Evolutionary conservation across 2,797 vertebrate genomes (phyloP).

Genomic region (Anolis apletophallus): DNA sequence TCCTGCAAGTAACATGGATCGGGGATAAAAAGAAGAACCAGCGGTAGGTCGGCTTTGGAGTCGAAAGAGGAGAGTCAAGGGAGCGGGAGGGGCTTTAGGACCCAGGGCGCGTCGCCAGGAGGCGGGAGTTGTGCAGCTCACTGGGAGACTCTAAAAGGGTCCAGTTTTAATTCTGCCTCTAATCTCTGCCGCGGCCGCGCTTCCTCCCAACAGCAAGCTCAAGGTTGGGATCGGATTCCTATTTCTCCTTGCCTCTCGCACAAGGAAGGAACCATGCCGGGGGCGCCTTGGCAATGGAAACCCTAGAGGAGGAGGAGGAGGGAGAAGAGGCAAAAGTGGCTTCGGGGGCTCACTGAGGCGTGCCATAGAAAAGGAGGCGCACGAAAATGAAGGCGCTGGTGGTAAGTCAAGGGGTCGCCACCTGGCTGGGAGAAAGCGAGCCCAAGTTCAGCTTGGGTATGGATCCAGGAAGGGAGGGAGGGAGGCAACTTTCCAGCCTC

Average conservation of each 20-base stretch:
- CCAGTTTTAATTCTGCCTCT: conserved; percentile 82
- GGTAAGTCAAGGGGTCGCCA: conserved; percentile 81
- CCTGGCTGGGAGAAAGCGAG: too few species aligned
- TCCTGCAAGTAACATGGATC: too few species aligned
- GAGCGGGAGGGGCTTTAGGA: conserved; percentile 76
- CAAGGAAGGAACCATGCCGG: conserved; percentile 7
- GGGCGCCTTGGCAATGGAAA: conserved; percentile 74
- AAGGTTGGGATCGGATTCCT: conserved; percentile 52
- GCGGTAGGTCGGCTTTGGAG: conserved; percentile 61
- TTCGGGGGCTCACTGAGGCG: conserved; percentile 71
- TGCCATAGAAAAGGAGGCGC: conserved; percentile 72
- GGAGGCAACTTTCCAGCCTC: conserved; percentile 53
- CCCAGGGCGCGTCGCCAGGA: conserved; percentile 73
- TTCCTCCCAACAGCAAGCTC: conserved; percentile 64
- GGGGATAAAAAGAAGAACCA: conserved; percentile 28
- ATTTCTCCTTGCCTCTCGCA: not conserved
- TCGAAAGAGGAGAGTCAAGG: conserved; percentile 38
- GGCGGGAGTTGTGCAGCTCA: conserved; percentile 71
- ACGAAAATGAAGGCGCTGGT: conserved; percentile 93
- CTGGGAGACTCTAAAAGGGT: conserved; percentile 75
- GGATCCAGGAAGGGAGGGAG: too few species aligned
- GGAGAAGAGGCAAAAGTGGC: conserved; percentile 73
- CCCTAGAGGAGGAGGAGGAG: conserved; percentile 45
- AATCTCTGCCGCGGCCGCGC: conserved; percentile 78
- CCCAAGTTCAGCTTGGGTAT: too few species aligned